These are phyloP conservation scores for Tupaia tana DNA, from an alignment of 2,113 vertebrate species.

Conservation along the genomic window DNA sequence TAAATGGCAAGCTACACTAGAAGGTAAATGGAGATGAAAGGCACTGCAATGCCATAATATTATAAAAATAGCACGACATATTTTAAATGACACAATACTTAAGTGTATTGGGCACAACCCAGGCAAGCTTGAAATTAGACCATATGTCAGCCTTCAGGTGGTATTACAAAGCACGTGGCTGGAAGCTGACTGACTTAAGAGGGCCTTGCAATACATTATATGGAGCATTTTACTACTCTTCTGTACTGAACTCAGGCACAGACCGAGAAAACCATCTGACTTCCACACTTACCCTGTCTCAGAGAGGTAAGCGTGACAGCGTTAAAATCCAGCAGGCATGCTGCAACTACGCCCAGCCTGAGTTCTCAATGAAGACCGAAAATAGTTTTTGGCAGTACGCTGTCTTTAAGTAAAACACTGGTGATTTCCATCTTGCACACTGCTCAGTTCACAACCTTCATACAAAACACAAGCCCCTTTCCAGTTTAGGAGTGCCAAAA, in stretches of 20 bases:
- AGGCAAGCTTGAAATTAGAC: slow-evolving; percentile 30
- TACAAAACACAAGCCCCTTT: not conserved
- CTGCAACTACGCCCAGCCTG: not conserved
- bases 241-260: not conserved
- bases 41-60: not conserved
- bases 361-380: not conserved
- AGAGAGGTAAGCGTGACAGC: not conserved
- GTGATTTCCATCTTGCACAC: not conserved
- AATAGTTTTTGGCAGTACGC: not conserved
- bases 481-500: not conserved
- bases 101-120: not conserved
- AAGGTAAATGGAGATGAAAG: slow-evolving; percentile 20
- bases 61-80: not conserved
- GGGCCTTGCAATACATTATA: not conserved
- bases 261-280: slow-evolving; percentile 30
- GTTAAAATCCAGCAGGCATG: not conserved
- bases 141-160: slow-evolving; percentile 14
- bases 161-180: slow-evolving; percentile 2
- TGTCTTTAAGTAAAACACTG: not conserved
- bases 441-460: not conserved
- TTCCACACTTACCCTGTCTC: not conserved
- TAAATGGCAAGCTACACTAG: not conserved
- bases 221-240: slow-evolving; percentile 44
- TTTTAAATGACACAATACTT: slow-evolving; percentile 43
- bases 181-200: slow-evolving; percentile 21